Evolutionary conservation across 2,113 vertebrate species (phyloP).

Genomic region (Ceratotherium simum): DNA sequence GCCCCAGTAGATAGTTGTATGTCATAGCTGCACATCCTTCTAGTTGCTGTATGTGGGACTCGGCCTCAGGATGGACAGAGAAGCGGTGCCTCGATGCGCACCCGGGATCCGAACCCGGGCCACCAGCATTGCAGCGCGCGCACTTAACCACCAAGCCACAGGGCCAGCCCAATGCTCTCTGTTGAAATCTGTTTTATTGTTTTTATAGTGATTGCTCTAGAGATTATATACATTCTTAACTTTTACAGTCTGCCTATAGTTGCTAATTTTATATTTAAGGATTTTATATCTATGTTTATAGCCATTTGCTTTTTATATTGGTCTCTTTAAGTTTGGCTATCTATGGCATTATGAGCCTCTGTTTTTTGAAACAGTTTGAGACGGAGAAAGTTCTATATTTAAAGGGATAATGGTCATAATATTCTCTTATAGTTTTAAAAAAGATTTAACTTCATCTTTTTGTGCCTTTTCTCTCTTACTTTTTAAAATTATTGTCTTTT

Average conservation of each 20-base stretch:
- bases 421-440: background rate
- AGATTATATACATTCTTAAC: slow-evolving; percentile 32
- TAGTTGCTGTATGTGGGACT: no score
- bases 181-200: background rate
- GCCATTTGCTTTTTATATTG: background rate
- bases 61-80: no score
- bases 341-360: background rate
- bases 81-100: no score
- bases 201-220: background rate
- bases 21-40: no score
- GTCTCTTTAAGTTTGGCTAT: background rate
- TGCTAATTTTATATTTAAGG: background rate
- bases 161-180: no score
- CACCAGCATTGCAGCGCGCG: no score
- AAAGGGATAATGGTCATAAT: background rate
- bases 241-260: background rate
- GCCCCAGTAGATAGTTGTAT: no score
- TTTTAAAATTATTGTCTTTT: background rate
- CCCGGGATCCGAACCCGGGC: no score
- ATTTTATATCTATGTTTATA: slow-evolving; percentile 28
- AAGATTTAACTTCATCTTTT: background rate
- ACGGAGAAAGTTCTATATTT: background rate
- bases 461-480: background rate
- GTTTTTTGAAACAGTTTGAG: background rate
- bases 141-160: no score